A percentile compares a stretch with the other conserved stretches of the same genome.
Conservation (phyloP, 2,888 invertebrate genomes). For the Heliconius cydno region DNA sequence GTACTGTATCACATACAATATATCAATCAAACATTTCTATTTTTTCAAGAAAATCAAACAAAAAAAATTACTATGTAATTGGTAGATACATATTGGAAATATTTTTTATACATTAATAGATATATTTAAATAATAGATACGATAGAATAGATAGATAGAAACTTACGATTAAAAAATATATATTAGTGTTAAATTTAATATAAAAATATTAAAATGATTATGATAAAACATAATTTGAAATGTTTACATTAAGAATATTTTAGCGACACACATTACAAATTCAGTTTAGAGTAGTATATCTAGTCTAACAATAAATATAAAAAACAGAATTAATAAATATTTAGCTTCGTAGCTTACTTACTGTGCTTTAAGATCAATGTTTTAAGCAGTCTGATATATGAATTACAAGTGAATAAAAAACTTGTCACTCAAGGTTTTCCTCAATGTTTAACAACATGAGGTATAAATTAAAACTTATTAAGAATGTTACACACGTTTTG, state of each 20-base stretch:
- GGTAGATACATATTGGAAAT: too few relatives aligned
- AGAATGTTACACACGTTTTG: not conserved
- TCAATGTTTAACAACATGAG: not conserved
- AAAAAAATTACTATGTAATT: too few relatives aligned
- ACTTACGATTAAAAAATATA: too few relatives aligned
- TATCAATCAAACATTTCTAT: not conserved
- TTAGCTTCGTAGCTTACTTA: slow-evolving; percentile 5
- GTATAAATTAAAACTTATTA: not conserved
- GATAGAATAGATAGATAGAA: too few relatives aligned
- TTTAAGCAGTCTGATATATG: slow-evolving; percentile 12
- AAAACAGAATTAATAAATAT: not conserved
- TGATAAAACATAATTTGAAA: not conserved
- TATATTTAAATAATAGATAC: too few relatives aligned
- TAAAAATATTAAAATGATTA: not conserved
- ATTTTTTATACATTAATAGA: too few relatives aligned
- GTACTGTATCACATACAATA: too few relatives aligned
- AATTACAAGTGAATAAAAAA: slow-evolving; percentile 19
- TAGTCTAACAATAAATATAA: not conserved
- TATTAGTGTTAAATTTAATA: not conserved
- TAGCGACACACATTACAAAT: not conserved
- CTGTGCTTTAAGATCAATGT: slow-evolving; percentile 12
- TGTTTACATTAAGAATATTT: not conserved
- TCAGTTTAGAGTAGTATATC: not conserved
- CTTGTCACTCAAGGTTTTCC: slow-evolving; percentile 19
- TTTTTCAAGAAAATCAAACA: not conserved